These are phyloP conservation scores for Zaprionus lachaisei DNA, from an alignment of 1,140 invertebrate genomes.

Conservation along the genomic window DNA sequence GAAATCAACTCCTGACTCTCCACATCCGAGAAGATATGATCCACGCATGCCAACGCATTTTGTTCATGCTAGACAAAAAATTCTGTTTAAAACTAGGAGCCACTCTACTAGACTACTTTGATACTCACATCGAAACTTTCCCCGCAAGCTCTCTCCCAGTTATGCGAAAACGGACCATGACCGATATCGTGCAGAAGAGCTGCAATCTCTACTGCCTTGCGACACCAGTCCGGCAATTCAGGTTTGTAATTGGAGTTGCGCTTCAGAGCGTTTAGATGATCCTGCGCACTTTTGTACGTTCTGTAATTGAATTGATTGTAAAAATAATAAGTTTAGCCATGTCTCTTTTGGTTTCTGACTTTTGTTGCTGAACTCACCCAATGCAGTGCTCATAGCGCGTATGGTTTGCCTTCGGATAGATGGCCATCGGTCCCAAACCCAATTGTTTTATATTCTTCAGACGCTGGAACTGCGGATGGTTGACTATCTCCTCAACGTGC, in stretches of 20 bases:
- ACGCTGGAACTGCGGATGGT: conserved; percentile 65
- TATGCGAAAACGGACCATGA: conserved; percentile 89
- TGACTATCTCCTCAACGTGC: conserved; percentile 55
- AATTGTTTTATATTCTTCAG: conserved; percentile 67
- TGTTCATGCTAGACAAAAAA: conserved; percentile 54
- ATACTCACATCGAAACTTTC: conserved; percentile 61
- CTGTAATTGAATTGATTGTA: conserved; percentile 34
- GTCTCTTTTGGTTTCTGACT: not conserved
- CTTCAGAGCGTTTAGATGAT: conserved; percentile 57
- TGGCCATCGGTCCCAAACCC: conserved; percentile 36
- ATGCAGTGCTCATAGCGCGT: conserved; percentile 74
- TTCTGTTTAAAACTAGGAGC: not conserved
- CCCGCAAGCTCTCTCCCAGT: conserved; percentile 85
- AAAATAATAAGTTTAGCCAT: too few species aligned
- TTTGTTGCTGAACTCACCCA: conserved; percentile 45
- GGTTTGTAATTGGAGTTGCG: conserved; percentile 55
- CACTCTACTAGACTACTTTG: not conserved
- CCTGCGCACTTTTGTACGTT: conserved; percentile 56
- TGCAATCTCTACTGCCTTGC: conserved; percentile 85
- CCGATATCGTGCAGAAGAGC: conserved; percentile 90
- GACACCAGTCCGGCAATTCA: conserved; percentile 66
- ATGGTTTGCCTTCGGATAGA: conserved; percentile 28
- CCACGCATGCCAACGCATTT: conserved; percentile 59
- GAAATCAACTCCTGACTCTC: conserved; percentile 35
- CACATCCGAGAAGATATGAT: conserved; percentile 59